Conservation (phyloP, 1,140 invertebrate genomes). For the Samia ricini region DNA sequence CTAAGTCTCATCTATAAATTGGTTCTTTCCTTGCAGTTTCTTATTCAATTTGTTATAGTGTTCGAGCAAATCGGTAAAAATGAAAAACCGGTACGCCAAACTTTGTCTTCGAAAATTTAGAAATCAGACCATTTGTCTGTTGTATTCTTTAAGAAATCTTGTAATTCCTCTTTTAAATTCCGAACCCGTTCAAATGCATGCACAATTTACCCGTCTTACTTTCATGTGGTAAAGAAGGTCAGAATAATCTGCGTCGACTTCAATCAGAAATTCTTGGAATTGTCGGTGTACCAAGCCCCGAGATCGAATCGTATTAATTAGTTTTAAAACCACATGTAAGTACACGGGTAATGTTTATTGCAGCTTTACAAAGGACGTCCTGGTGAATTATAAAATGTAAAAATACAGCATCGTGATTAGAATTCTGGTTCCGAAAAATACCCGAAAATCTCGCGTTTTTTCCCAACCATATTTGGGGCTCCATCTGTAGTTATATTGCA, state of each 20-base stretch:
- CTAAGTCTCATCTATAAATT: constrained; percentile 19
- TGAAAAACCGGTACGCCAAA: constrained; percentile 18
- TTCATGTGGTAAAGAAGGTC: constrained; percentile 18
- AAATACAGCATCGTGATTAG: constrained; percentile 19
- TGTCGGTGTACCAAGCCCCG: constrained; percentile 12
- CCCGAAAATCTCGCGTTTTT: constrained; percentile 12
- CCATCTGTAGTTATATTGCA: constrained; percentile 17
- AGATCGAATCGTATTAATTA: constrained; percentile 16
- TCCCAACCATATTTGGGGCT: constrained; percentile 15
- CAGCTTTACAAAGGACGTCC: constrained; percentile 19
- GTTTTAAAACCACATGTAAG: constrained; percentile 15
- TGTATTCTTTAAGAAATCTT: constrained; percentile 20
- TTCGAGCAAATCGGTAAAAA: constrained; percentile 19
- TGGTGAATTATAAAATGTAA: constrained; percentile 20
- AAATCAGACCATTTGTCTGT: constrained; percentile 18
- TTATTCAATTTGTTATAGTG: constrained; percentile 16
- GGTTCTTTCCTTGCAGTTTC: constrained; percentile 16
- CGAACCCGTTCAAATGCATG: constrained; percentile 16
- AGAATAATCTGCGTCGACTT: constrained; percentile 14
- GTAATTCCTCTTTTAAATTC: constrained; percentile 20
- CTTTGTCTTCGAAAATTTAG: constrained; percentile 15
- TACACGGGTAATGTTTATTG: constrained; percentile 13
- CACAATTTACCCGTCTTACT: constrained; percentile 16
- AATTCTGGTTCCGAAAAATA: constrained; percentile 13
- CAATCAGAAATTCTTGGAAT: constrained; percentile 18